A percentile compares a stretch with the other conserved stretches of the same genome.
Evolutionary conservation across 2,797 vertebrate genomes (phyloP).

Genomic region (Hybognathus amarus): DNA sequence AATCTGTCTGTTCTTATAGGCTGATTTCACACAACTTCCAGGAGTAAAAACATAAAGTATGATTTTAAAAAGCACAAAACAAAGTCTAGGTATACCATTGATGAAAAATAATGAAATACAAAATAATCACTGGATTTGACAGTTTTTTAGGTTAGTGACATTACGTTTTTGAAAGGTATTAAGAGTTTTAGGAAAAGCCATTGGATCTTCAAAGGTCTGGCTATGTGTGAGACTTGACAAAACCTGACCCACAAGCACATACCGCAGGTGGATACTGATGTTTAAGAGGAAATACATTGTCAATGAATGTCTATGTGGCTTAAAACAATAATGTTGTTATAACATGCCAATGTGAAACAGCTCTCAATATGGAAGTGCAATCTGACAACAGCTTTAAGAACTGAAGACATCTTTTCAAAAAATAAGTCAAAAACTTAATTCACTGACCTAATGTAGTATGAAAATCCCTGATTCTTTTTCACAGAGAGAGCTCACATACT

Average conservation of each 20-base stretch:
- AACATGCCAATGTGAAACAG: not conserved
- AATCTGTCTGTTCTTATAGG: no score
- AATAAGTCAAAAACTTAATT: conserved; percentile 2
- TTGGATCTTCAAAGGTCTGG: conserved; percentile 11
- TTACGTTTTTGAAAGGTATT: not conserved
- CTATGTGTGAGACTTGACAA: not conserved
- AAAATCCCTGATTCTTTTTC: conserved; percentile 15
- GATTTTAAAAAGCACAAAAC: not conserved
- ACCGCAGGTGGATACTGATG: conserved; percentile 5
- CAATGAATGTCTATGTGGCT: not conserved
- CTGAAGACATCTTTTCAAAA: not conserved
- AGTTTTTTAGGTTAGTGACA: not conserved
- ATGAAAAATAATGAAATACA: not conserved
- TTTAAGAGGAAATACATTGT: not conserved
- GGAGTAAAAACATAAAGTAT: not conserved
- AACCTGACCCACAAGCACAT: conserved; percentile 33
- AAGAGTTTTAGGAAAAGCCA: not conserved
- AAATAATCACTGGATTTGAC: not conserved
- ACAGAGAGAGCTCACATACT: conserved; percentile 26
- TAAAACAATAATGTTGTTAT: conserved; percentile 19
- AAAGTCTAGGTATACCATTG: not conserved
- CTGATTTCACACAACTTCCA: not conserved
- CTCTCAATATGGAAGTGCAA: not conserved
- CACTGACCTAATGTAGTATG: not conserved
- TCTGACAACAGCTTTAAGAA: not conserved